These are phyloP conservation scores for Cassiopea xamachana DNA, from an alignment of 30 jellyfish, hydroid and myxozoan species.

Conservation along the genomic window DNA sequence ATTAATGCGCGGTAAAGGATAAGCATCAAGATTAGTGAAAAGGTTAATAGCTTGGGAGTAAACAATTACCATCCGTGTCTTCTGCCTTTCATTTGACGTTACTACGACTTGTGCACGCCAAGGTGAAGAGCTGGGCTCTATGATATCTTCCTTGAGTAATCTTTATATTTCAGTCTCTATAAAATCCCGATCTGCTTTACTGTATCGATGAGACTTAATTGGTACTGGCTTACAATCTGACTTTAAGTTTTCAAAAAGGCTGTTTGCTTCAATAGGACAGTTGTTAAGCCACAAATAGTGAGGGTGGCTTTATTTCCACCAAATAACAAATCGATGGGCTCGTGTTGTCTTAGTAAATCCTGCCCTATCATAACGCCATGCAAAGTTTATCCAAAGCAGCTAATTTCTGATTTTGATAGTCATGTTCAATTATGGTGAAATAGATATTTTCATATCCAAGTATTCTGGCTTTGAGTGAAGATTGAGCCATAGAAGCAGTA, in stretches of 20 bases:
- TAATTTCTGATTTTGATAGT: not conserved
- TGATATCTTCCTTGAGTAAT: slow-evolving; percentile 73
- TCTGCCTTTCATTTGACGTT: slow-evolving; percentile 12
- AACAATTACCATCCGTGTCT: slow-evolving; percentile 53
- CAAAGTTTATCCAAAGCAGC: slow-evolving; percentile 29
- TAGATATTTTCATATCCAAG: slow-evolving; percentile 11
- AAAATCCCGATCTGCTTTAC: slow-evolving; percentile 39
- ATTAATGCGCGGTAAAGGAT: slow-evolving; percentile 46
- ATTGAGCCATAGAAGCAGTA: slow-evolving; percentile 44
- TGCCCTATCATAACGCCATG: slow-evolving; percentile 41
- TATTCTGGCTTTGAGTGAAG: slow-evolving; percentile 31
- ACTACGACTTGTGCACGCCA: slow-evolving; percentile 89
- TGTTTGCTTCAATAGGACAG: slow-evolving; percentile 43
- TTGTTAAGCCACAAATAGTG: slow-evolving; percentile 43
- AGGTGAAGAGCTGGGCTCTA: slow-evolving; percentile 83
- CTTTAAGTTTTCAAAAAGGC: slow-evolving; percentile 54
- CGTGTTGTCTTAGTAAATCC: slow-evolving; percentile 55
- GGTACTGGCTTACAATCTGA: slow-evolving; percentile 80
- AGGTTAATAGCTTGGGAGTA: slow-evolving; percentile 48
- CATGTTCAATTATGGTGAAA: not conserved
- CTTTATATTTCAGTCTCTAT: slow-evolving; percentile 46
- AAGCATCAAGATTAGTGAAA: slow-evolving; percentile 71
- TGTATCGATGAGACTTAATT: slow-evolving; percentile 67
- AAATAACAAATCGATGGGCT: not conserved
- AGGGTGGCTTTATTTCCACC: slow-evolving; percentile 36